Evolutionary conservation across 1,140 invertebrate genomes (phyloP), one percentile per base, ranked within the genome.

Genomic region (Heliothis virescens): DNA sequence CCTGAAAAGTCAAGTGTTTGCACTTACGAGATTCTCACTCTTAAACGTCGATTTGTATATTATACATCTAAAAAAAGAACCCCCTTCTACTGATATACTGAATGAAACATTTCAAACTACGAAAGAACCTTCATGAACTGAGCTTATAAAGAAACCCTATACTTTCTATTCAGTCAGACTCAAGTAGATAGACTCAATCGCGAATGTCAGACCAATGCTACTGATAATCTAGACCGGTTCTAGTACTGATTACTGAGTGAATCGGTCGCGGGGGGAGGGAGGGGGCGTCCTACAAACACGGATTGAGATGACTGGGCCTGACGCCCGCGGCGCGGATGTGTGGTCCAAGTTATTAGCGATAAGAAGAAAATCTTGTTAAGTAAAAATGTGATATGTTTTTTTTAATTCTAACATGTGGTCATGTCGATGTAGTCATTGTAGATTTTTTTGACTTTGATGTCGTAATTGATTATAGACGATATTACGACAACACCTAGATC

Each of bases 301-400:
- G 81, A 84, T 86, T 83, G 85, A 86, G 81, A 83, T 80, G 83
- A 81, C 83, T 82, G 85, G 79, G 77, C 81, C 71, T 84, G 81
- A 83, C 82, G 83, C 85, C 79, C 60, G 81, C 76, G 63, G 81
- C 76, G 29, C 13, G 4, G 48, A 11, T 50, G 34, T 29, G 57
- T 21, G 75, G 48, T 34, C 9, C 41, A 67, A 65, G 60, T 7
- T 26, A 52, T 9, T 11, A 74, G 69, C 48, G 67, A 53, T 63
- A 9, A 13, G 59, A 21, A 47, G 18, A 18, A 21, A 48, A n/a
- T 50, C 0, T 41, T 21, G 41, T 15, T 11, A 15, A 18, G 5
- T 10, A 18, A 57, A n/a, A 18, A 18, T 57, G 16, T 57, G 53
- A 16, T 53, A 5, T 15, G 3, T 16, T 53, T 53, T 53, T n/a